Percentiles rank a stretch among this genome's conserved stretches.
phyloP scores from a whole-genome alignment of 2,888 invertebrate species.

The Pimpla rufipes region DNA sequence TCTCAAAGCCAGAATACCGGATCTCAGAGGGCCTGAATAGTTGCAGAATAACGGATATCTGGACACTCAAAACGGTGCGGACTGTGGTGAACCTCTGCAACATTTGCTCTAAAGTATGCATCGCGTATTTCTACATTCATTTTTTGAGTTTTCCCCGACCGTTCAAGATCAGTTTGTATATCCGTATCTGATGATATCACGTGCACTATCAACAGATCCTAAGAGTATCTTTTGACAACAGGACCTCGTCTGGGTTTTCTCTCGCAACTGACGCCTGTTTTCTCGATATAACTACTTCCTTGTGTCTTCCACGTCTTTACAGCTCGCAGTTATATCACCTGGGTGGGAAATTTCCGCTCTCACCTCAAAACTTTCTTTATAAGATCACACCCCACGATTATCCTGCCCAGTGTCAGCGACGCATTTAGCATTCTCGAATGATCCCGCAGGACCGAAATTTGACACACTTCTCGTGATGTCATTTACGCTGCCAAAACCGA shows the following conservation, averaged over 20 bases:
- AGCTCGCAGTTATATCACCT: not conserved
- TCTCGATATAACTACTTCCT: not conserved
- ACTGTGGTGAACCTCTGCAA: not conserved
- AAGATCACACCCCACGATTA: constrained; percentile 74
- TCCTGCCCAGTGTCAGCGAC: constrained; percentile 65
- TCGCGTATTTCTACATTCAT: not conserved
- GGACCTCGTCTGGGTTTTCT: too few species aligned
- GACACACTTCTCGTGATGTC: constrained; percentile 57
- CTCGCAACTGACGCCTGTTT: too few species aligned
- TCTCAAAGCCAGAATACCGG: not conserved
- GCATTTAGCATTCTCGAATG: constrained; percentile 71
- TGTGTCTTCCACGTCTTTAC: constrained; percentile 9
- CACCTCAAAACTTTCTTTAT: constrained; percentile 78
- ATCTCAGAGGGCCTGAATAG: not conserved
- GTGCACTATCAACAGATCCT: too few species aligned
- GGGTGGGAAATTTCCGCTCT: constrained; percentile 59
- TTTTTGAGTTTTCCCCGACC: not conserved
- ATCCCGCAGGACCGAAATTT: constrained; percentile 54
- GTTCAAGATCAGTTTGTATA: not conserved
- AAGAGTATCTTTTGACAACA: not conserved
- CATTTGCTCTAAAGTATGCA: not conserved
- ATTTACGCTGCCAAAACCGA: constrained; percentile 55
- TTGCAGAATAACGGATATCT: not conserved
- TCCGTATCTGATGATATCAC: not conserved
- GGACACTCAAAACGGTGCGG: not conserved